Evolutionary conservation across 1,140 invertebrate species (phyloP).

Genomic region (Sycophaga agraensis): DNA sequence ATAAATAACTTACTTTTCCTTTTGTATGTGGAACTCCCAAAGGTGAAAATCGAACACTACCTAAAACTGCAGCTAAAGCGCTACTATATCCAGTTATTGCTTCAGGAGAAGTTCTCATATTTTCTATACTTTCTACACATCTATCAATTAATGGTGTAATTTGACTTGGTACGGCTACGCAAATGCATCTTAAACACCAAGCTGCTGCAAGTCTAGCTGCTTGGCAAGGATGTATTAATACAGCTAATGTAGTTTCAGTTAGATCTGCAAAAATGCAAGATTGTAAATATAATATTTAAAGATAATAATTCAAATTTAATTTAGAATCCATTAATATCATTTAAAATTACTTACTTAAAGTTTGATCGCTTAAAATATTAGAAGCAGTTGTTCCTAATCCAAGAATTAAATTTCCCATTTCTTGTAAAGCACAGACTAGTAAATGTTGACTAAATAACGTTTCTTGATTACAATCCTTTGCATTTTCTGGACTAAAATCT

Average conservation of each 20-base stretch:
- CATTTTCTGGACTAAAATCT: slow-evolving; percentile 88
- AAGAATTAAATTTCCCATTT: slow-evolving; percentile 82
- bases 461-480: slow-evolving; percentile 86
- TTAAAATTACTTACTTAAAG: slow-evolving; percentile 64
- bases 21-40: slow-evolving; percentile 95
- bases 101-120: slow-evolving; percentile 87
- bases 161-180: slow-evolving; percentile 90
- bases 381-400: slow-evolving; percentile 90
- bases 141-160: slow-evolving; percentile 90
- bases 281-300: slow-evolving; percentile 3
- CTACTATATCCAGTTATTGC: slow-evolving; percentile 92
- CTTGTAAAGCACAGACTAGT: slow-evolving; percentile 90
- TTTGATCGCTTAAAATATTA: slow-evolving; percentile 83
- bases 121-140: slow-evolving; percentile 84
- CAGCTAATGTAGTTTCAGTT: slow-evolving; percentile 67
- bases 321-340: slow-evolving; percentile 15
- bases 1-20: slow-evolving; percentile 72
- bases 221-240: slow-evolving; percentile 89
- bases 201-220: slow-evolving; percentile 89
- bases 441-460: slow-evolving; percentile 92
- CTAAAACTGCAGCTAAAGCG: slow-evolving; percentile 89
- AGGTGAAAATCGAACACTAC: slow-evolving; percentile 86
- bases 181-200: slow-evolving; percentile 91
- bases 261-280: slow-evolving; percentile 49
- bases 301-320: neutral